Evolutionary conservation across 2,113 vertebrate species (phyloP).

Genomic region (Strix uralensis): DNA sequence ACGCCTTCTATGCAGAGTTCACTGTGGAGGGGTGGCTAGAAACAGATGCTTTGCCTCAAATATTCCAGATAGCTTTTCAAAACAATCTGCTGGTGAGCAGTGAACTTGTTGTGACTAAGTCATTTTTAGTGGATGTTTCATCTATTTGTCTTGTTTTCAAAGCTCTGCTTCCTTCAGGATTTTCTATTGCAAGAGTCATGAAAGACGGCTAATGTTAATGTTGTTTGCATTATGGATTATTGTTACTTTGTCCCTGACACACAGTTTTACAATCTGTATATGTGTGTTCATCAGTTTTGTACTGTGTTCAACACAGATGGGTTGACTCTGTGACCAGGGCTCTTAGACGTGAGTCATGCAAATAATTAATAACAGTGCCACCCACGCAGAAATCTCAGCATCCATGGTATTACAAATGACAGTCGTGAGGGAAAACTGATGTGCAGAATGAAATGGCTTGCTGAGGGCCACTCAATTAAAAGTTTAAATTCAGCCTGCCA

Average conservation of each 20-base stretch:
- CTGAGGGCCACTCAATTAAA: not conserved
- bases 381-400: not conserved
- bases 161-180: not conserved
- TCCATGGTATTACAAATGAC: not conserved
- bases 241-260: not conserved
- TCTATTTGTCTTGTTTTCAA: slow-evolving; percentile 13
- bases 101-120: slow-evolving; percentile 11
- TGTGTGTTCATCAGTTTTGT: not conserved
- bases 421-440: not conserved
- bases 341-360: not conserved
- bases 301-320: not conserved
- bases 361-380: slow-evolving; percentile 16
- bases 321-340: not conserved
- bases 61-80: slow-evolving; percentile 34
- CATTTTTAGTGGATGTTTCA: slow-evolving; percentile 29
- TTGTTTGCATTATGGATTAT: not conserved
- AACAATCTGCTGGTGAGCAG: slow-evolving; percentile 7
- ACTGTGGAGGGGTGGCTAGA: not conserved
- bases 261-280: not conserved
- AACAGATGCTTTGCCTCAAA: slow-evolving; percentile 36
- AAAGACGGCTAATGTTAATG: not conserved
- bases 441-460: not conserved
- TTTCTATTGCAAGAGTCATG: not conserved
- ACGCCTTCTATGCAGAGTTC: not conserved
- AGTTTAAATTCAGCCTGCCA: not conserved